Conservation (phyloP, 2,888 invertebrate genomes). For the Parelbella ahira region DNA sequence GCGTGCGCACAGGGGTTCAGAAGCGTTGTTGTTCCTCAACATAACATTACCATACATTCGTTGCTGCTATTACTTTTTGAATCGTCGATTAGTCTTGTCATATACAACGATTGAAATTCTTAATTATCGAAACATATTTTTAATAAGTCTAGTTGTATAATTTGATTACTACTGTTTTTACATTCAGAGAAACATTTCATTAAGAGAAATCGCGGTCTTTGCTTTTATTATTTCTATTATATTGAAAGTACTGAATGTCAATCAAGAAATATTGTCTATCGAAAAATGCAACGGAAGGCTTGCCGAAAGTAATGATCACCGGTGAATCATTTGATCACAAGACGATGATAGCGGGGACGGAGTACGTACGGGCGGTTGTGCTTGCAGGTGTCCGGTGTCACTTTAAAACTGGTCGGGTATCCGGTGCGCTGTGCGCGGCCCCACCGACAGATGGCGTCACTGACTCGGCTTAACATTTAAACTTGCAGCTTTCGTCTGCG, state of each 20-base stretch:
- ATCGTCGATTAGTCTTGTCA: neutral
- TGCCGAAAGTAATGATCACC: conserved; percentile 6
- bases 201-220: too few relatives aligned
- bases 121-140: too few relatives aligned
- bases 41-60: conserved; percentile 13
- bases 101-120: neutral
- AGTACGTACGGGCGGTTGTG: conserved; percentile 29
- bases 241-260: too few relatives aligned
- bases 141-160: too few relatives aligned
- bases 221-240: too few relatives aligned
- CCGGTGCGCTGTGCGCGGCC: conserved; percentile 54
- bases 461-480: conserved; percentile 34
- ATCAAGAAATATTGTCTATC: too few relatives aligned
- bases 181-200: too few relatives aligned
- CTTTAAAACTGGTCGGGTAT: conserved; percentile 74
- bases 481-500: conserved; percentile 31
- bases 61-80: neutral
- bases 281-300: too few relatives aligned
- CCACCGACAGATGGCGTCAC: conserved; percentile 69
- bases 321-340: conserved; percentile 14
- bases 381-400: conserved; percentile 72
- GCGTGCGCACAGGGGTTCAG: conserved; percentile 18
- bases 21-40: too few relatives aligned
- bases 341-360: conserved; percentile 22
- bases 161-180: too few relatives aligned